A percentile compares a stretch with the other conserved stretches of the same genome.
These are phyloP conservation scores for Paramuricea clavata DNA, from an alignment of 92 coral and sea anemone genomes.

Conservation along the genomic window DNA sequence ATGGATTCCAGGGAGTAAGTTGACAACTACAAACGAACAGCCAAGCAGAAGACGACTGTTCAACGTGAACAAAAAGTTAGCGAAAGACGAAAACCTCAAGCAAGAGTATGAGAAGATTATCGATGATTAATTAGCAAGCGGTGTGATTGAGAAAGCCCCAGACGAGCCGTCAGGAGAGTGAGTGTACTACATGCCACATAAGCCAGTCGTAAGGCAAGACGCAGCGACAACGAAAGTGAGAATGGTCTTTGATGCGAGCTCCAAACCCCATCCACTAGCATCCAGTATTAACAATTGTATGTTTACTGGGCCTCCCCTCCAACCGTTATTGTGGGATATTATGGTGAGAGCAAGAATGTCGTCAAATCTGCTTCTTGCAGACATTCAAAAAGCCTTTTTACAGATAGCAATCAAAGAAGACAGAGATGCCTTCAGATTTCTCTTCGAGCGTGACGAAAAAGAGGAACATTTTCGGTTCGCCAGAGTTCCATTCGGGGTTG, in stretches of 20 bases:
- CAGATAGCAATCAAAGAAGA: slow-evolving; percentile 63
- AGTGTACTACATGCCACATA: slow-evolving; percentile 68
- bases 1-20: too few relatives aligned
- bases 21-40: too few relatives aligned
- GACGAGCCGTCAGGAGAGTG: slow-evolving; percentile 52
- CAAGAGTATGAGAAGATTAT: slow-evolving; percentile 51
- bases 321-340: slow-evolving; percentile 75
- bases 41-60: slow-evolving; percentile 23
- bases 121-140: slow-evolving; percentile 47
- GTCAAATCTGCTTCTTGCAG: slow-evolving; percentile 57
- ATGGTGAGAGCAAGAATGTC: slow-evolving; percentile 73
- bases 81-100: slow-evolving; percentile 28
- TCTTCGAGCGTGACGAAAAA: slow-evolving; percentile 52
- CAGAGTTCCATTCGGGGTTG: slow-evolving; percentile 72
- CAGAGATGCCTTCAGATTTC: slow-evolving; percentile 65
- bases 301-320: slow-evolving; percentile 67
- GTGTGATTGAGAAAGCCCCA: slow-evolving; percentile 59
- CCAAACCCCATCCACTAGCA: slow-evolving; percentile 66
- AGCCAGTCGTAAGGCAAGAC: slow-evolving; percentile 69
- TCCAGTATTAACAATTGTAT: slow-evolving; percentile 70
- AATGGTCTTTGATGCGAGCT: slow-evolving; percentile 75
- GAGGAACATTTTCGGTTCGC: slow-evolving; percentile 67
- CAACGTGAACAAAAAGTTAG: slow-evolving; percentile 52
- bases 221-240: slow-evolving; percentile 69
- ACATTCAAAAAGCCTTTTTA: slow-evolving; percentile 63